Percentiles rank a stretch among this genome's conserved stretches.
Conservation (phyloP, 2,888 invertebrate species). For the Fragum whitleyi region DNA sequence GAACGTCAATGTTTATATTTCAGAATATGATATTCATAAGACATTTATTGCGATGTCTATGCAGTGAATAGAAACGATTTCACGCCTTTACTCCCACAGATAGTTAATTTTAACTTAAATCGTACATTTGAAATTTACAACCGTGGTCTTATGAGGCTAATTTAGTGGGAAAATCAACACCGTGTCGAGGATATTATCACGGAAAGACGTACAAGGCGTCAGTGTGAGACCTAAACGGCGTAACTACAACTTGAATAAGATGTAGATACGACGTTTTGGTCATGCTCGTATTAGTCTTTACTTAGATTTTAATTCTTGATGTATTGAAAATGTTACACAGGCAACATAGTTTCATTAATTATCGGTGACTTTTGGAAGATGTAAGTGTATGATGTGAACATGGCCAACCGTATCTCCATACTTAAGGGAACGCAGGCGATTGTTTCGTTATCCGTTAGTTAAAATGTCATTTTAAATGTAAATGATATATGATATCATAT, state of each 20-base stretch:
- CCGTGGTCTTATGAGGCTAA: conserved; percentile 10
- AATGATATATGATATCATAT: no score
- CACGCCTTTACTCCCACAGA: conserved; percentile 36
- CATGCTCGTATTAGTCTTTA: neutral
- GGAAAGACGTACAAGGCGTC: neutral
- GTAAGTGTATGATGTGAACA: no score
- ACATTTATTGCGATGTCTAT: conserved; percentile 23
- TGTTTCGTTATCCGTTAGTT: no score
- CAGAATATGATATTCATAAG: conserved; percentile 22
- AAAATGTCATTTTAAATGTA: no score
- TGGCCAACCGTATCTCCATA: no score
- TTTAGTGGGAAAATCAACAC: conserved; percentile 35
- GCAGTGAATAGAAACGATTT: conserved; percentile 33
- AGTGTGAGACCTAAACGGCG: neutral
- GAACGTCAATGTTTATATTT: conserved; percentile 3
- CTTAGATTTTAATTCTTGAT: no score
- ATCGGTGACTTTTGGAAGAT: no score
- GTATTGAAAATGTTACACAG: no score
- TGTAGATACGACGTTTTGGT: neutral
- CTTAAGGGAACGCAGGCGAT: no score
- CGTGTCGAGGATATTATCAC: conserved; percentile 3
- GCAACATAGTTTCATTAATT: no score
- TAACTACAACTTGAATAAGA: neutral
- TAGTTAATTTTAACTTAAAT: conserved; percentile 32
- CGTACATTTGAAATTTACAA: conserved; percentile 17